phyloP scores from a whole-genome alignment of 2,888 invertebrate species.

The Julus scandinavius region DNA sequence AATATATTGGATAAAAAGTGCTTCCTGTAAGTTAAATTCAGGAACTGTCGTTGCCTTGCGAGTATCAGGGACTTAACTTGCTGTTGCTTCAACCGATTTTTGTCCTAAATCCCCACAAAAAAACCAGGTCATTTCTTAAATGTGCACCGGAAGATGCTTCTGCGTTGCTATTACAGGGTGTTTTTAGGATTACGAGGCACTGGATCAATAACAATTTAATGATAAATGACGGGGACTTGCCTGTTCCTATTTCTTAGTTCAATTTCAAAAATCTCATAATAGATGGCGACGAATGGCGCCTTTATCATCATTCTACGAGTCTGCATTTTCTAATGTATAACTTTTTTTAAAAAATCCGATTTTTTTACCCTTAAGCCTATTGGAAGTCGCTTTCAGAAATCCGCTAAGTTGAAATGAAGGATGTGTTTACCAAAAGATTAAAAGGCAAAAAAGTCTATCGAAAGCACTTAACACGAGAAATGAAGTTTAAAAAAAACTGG shows the following conservation, averaged over 20 bases:
- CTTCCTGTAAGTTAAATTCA: constrained; percentile 14
- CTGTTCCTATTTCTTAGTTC: background rate
- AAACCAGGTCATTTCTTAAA: constrained; percentile 21
- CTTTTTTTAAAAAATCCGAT: background rate
- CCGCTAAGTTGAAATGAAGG: constrained; percentile 45
- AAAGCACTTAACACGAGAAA: constrained; percentile 29
- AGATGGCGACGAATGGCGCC: constrained; percentile 31
- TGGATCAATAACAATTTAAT: constrained; percentile 42
- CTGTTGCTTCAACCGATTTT: background rate
- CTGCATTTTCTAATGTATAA: background rate
- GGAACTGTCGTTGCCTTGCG: background rate
- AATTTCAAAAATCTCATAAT: constrained; percentile 17
- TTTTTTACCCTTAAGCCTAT: background rate
- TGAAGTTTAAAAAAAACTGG: constrained; percentile 1
- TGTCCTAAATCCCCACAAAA: background rate
- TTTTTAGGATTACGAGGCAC: background rate
- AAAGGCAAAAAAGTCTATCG: constrained; percentile 26
- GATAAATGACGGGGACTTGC: constrained; percentile 36
- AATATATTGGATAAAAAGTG: background rate
- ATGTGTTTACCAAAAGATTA: constrained; percentile 44
- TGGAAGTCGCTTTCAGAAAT: constrained; percentile 31
- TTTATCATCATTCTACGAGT: constrained; percentile 5
- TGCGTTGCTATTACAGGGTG: constrained; percentile 19
- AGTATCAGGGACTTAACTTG: background rate
- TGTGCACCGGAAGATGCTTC: background rate